Percentiles rank a stretch among this genome's conserved stretches.
phyloP scores from a whole-genome alignment of 2,113 vertebrate genomes.

The Psephotus haematonotus region DNA sequence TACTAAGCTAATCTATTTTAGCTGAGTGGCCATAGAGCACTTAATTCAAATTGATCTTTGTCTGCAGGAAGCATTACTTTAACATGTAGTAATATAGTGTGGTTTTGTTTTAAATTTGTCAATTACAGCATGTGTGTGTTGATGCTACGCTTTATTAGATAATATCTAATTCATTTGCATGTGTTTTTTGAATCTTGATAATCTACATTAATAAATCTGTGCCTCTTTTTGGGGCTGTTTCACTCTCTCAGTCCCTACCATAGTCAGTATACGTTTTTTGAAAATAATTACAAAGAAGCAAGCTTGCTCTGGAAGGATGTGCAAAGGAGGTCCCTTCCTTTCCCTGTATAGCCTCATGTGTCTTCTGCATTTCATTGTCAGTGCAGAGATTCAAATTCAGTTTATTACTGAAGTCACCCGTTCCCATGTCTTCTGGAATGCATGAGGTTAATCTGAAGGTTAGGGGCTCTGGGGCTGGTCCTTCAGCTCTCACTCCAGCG shows the following conservation, averaged over 20 bases:
- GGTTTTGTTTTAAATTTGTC: neutral
- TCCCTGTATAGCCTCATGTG: neutral
- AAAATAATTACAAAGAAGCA: neutral
- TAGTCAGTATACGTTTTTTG: neutral
- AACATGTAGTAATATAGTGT: neutral
- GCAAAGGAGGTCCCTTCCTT: neutral
- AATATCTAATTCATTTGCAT: neutral
- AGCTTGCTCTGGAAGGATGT: neutral
- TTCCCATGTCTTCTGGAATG: neutral
- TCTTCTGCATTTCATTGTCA: neutral
- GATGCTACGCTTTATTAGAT: neutral
- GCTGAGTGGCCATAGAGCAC: neutral
- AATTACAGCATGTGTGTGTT: neutral
- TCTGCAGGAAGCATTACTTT: neutral
- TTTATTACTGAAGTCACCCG: neutral
- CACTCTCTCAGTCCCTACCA: neutral
- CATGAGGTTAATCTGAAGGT: neutral
- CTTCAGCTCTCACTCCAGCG: constrained; percentile 6
- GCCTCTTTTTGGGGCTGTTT: neutral
- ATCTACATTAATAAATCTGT: neutral
- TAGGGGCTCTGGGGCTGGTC: neutral
- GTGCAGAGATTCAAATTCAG: neutral
- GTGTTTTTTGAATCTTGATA: neutral
- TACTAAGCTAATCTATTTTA: constrained; percentile 18
- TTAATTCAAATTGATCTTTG: constrained; percentile 51